Evolutionary conservation across 2,113 vertebrate species (phyloP), one percentile per base, ranked within the genome.

Genomic region (Gallinago media): DNA sequence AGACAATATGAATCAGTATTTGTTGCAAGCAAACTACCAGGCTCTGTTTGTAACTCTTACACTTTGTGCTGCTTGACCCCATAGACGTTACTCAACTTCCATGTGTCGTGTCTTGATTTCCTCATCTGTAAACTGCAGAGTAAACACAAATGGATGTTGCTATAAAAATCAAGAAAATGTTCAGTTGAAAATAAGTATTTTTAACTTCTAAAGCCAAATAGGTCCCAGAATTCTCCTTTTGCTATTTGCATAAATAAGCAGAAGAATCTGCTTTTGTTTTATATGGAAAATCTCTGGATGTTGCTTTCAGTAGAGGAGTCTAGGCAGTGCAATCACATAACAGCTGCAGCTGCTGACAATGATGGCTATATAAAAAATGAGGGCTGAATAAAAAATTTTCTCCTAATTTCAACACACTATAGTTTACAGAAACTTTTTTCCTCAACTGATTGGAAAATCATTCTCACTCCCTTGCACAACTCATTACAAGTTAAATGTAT

Each of bases 401-500:
- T 75, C 50, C 74, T 68, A 31, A 56, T 89, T 96, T 76, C 62
- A 75, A 54, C 15, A 54, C 0, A 3, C 31, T 74, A 34, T 27
- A 29, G 42, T 70, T 93, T 88, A 79, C 46, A 89, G 76, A 87
- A 90, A 76, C 8, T 58, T 87, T 73, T 83, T 88, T 47, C 58
- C 59, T 85, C 74, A 62, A 12, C 62, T 66, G 77, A 96, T 22
- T 79, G 42, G 85, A 89, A 83, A 94, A 88, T 82, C 46, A 73
- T 74, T 89, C 73, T 32, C 70, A 40, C 38, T 84, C 49, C 38
- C 52, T 75, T 34, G n/a, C 31, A 91, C 23, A 95, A 92, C 89
- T 75, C 83, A 91, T 87, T 81, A 44, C 56, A 75, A 88, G 26
- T 68, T 87, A 94, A 86, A 94, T 47, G 32, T 73, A 91, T 96